A percentile compares a stretch with the other conserved stretches of the same genome.
phyloP scores from a whole-genome alignment of 2,888 invertebrate genomes.

The Lycaena phlaeas region DNA sequence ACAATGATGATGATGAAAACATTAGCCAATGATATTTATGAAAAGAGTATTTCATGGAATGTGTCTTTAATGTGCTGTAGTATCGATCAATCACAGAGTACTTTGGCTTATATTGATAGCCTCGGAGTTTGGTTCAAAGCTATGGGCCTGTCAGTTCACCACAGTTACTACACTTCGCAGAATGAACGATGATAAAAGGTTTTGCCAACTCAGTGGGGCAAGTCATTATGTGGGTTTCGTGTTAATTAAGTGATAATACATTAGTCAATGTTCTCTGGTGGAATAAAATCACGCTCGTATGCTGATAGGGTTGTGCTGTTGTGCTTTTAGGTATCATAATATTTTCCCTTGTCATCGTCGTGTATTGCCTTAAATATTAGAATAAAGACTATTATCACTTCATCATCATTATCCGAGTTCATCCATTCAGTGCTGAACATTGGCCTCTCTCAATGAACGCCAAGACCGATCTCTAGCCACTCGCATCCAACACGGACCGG shows the following conservation, averaged over 20 bases:
- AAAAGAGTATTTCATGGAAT: slow-evolving; percentile 1
- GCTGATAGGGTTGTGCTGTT: no score
- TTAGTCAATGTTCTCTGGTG: background rate
- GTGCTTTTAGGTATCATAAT: no score
- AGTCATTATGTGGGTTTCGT: slow-evolving; percentile 3
- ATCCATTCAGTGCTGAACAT: no score
- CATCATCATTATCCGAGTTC: no score
- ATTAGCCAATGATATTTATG: no score
- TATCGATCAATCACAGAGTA: slow-evolving; percentile 47
- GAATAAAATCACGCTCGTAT: background rate
- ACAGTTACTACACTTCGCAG: slow-evolving; percentile 8
- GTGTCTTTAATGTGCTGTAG: slow-evolving; percentile 16
- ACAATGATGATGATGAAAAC: no score
- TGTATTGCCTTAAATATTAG: no score
- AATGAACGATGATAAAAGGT: slow-evolving; percentile 7
- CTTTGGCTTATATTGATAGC: slow-evolving; percentile 18
- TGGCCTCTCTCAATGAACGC: no score
- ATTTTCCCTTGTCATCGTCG: no score
- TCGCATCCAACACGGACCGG: no score
- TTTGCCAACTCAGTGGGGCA: background rate
- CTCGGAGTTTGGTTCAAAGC: slow-evolving; percentile 10
- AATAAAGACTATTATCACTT: no score
- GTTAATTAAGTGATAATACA: slow-evolving; percentile 3
- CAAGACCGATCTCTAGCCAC: no score
- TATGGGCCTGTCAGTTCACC: slow-evolving; percentile 8